These are phyloP conservation scores for Scaptodrosophila lebanonensis DNA, from an alignment of 1,140 invertebrate genomes.

Conservation along the genomic window DNA sequence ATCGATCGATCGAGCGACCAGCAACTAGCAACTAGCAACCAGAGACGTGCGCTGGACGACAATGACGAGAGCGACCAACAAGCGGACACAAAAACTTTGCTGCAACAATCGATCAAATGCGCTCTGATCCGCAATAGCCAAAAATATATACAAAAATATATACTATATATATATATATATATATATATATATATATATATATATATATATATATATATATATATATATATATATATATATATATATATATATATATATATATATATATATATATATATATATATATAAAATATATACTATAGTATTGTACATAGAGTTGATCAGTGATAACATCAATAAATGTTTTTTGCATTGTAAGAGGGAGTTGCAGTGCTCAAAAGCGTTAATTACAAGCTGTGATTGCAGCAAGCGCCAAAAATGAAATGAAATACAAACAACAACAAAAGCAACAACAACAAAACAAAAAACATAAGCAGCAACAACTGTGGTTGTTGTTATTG, in stretches of 20 bases:
- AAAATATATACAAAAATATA: constrained; percentile 8
- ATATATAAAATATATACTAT: no score
- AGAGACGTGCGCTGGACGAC: no score
- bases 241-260: no score
- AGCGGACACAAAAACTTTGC: constrained; percentile 18
- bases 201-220: no score
- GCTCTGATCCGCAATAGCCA: constrained; percentile 1
- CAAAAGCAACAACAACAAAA: constrained; percentile 3
- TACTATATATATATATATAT: no score
- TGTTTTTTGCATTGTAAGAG: no score
- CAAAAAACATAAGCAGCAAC: background rate
- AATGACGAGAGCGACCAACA: constrained; percentile 48
- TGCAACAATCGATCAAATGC: constrained; percentile 49
- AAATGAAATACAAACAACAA: background rate
- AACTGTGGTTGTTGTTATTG: constrained; percentile 26
- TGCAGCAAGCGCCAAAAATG: background rate
- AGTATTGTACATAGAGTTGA: no score
- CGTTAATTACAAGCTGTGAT: constrained; percentile 46
- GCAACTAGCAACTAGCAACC: constrained; percentile 8
- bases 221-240: no score
- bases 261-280: no score
- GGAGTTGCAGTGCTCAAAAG: constrained; percentile 37
- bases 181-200: no score
- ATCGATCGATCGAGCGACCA: constrained; percentile 32
- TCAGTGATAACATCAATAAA: no score